A percentile compares a stretch with the other conserved stretches of the same genome.
Evolutionary conservation across 2,797 vertebrate genomes (phyloP).

Genomic region (Pelobates cultripes): DNA sequence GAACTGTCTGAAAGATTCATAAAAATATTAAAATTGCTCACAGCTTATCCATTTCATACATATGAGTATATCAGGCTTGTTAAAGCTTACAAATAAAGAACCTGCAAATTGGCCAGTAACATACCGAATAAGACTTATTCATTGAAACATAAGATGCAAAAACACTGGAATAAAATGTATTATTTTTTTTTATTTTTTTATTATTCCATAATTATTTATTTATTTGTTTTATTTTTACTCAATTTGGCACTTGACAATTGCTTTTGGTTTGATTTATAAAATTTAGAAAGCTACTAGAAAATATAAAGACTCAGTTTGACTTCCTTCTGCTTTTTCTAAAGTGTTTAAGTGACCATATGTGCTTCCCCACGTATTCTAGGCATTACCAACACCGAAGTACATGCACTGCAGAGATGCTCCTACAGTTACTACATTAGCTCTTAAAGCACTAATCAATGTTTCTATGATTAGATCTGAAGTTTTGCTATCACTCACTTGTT

Average conservation of each 20-base stretch:
- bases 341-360: neutral
- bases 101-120: constrained; percentile 1
- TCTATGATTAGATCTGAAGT: neutral
- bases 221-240: neutral
- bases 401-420: neutral
- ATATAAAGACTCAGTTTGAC: neutral
- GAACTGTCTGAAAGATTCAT: constrained; percentile 4
- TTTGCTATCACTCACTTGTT: too few relatives aligned
- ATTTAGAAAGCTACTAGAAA: neutral
- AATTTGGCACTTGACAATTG: neutral
- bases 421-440: neutral
- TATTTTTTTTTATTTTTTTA: neutral
- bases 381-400: neutral
- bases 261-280: neutral
- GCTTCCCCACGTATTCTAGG: neutral
- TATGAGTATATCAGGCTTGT: constrained; percentile 1
- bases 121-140: neutral
- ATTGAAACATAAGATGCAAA: neutral
- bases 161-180: neutral
- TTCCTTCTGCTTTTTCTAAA: neutral
- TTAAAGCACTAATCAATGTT: neutral
- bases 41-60: neutral
- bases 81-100: neutral
- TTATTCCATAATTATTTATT: neutral
- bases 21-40: constrained; percentile 10